Base-by-base conservation (phyloP, 1,140 invertebrate genomes). In the Daktulosphaira vitifoliae region DNA sequence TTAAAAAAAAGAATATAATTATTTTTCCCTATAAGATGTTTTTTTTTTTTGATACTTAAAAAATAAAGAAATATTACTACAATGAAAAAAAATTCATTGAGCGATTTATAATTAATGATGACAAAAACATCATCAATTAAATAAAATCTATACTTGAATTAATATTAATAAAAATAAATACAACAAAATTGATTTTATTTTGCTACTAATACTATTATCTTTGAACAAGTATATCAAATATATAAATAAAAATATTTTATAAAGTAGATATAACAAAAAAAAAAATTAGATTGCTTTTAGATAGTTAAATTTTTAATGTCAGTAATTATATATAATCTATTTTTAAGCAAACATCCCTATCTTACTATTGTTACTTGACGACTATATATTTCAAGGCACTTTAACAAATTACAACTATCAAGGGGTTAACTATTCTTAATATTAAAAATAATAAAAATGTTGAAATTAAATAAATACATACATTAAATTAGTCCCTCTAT, bases 321-420 rank as follows among this genome's bases (percentile, higher is more conserved):
- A 59, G 26, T 44, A 42, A 44, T 59, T 25, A 59, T 62, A 59
- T 39, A 59, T 59, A 59, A 6, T 29, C 26, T 46, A 62, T 48
- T 62, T 29, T 46, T 62, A 62, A 62, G 56, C 56, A 22, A 26
- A 46, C 26, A 62, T 48, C 13, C 46, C 56, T 62, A 62, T 44
- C 26, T 62, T 62, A 59, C 39, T 62, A 39, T 48, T 48, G 56
- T 23, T 59, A 59, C 46, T 46, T 48, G 56, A 48, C 29, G 18
- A 18, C 56, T 46, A 59, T 59, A 59, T 59, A 62, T 42, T 62
- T 22, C 56, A 62, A 62, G 56, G 56, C 56, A 62, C 56, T 62
- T 62, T 62, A 29, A 62, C 56, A 26, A 62, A 2, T 62, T 62
- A 48, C 42, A 62, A 62, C 56, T 62, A 62, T 62, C 46, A 46